Percentiles rank a stretch among this genome's conserved stretches.
phyloP scores from a whole-genome alignment of 2,113 vertebrate genomes.

The Nycticorax nycticorax region DNA sequence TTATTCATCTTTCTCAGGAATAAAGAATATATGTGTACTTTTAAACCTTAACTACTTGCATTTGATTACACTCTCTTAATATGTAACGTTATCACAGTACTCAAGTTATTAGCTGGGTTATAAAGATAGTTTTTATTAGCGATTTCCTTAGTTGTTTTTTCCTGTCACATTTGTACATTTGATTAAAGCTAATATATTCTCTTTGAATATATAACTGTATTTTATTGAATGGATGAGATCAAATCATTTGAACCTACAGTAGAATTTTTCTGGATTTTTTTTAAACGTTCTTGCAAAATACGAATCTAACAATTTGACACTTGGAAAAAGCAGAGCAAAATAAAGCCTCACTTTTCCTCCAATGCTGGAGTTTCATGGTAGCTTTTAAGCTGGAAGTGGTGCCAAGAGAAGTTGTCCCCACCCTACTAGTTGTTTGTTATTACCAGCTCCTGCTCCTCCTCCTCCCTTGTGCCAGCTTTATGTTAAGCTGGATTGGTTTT shows the following conservation, averaged over 20 bases:
- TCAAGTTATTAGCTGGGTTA: neutral
- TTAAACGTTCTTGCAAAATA: neutral
- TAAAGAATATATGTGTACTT: neutral
- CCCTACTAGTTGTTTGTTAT: neutral
- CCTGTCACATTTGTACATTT: neutral
- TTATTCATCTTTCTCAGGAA: neutral
- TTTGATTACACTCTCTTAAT: neutral
- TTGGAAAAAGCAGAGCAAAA: neutral
- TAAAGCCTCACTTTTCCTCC: neutral
- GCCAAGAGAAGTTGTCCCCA: constrained; percentile 5
- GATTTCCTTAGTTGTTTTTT: neutral
- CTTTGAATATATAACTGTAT: neutral
- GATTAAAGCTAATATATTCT: neutral
- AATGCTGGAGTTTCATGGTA: neutral
- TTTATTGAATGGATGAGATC: neutral
- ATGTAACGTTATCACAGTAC: neutral
- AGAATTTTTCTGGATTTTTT: neutral
- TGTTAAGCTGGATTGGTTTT: neutral
- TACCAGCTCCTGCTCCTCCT: constrained; percentile 9
- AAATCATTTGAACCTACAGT: neutral
- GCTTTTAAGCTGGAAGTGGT: neutral
- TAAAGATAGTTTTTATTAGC: neutral
- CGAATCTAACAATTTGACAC: neutral
- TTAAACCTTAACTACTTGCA: neutral
- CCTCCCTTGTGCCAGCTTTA: neutral